A percentile compares a stretch with the other conserved stretches of the same genome.
Conservation (phyloP, 2,888 invertebrate species). For the Tortrix viridana region DNA sequence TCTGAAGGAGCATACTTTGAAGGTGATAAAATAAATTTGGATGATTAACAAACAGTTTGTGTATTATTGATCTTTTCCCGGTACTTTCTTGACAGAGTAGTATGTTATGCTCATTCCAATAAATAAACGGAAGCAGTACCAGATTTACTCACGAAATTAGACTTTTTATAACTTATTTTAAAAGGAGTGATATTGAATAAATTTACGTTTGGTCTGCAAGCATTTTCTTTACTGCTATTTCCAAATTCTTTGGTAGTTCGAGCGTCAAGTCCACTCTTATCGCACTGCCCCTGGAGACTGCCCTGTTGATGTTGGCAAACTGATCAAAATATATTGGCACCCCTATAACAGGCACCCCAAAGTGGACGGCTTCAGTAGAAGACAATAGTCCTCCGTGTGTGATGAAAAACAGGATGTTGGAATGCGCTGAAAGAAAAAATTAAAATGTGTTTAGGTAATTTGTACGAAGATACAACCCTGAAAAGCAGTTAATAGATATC, state of each 20-base stretch:
- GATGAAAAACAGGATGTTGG: constrained; percentile 55
- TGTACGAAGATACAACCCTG: no score
- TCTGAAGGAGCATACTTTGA: no score
- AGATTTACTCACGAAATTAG: no score
- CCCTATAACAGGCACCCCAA: constrained; percentile 59
- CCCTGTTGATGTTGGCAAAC: constrained; percentile 33
- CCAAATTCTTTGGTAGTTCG: constrained; percentile 34
- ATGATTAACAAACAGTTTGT: no score
- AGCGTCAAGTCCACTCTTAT: constrained; percentile 36
- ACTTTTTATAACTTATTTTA: no score
- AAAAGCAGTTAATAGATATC: no score
- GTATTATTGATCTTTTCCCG: no score
- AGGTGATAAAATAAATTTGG: no score
- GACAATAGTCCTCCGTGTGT: constrained; percentile 62
- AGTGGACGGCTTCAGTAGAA: constrained; percentile 58
- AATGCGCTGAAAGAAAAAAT: constrained; percentile 53
- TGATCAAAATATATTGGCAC: constrained; percentile 51
- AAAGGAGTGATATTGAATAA: neutral
- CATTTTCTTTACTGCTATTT: constrained; percentile 34
- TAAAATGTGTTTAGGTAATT: no score
- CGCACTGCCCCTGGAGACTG: constrained; percentile 29
- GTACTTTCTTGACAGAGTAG: no score
- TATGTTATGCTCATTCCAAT: no score
- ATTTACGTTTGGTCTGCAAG: constrained; percentile 33
- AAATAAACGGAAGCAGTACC: no score